Evolutionary conservation across 2,113 vertebrate genomes (phyloP), one percentile per base, ranked within the genome.

Genomic region (Spilogale gracilis): DNA sequence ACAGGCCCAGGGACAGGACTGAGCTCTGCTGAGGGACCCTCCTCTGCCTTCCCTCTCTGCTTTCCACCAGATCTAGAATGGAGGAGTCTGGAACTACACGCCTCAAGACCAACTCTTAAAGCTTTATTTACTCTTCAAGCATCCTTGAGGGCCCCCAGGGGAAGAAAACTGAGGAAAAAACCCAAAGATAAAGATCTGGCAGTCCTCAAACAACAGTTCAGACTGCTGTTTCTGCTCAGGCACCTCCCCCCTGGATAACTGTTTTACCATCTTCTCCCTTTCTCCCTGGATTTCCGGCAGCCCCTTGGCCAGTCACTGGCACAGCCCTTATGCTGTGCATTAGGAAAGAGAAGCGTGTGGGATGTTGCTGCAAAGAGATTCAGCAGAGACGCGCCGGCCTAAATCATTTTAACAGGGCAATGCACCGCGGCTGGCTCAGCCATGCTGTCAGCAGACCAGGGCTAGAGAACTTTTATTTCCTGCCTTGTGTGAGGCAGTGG

Each of bases 41-140:
- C 61, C 69, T 67, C 43, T 1, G 56, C 25, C 52, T 9, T 13
- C n/a, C 18, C 4, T 1, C 23, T 21, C 48, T 43, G 89, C 8
- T 67, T 86, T 56, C 48, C 84, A 48, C 61, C 5, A 14, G 8
- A 73, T 43, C 82, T 52, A 60, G 25, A 56, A 87, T 6, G 56
- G 27, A 61, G 6, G n/a, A 4, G n/a, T 71, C 58, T 85, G 91
- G 61, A 85, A 30, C 61, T 38, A 58, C 88, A 60, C 21, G 67
- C 67, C 95, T 94, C 83, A 32, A 43, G 65, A 90, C 20, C 48
- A 73, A 71, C 21, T 67, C 56, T 95, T 32, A 76, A 54, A 61
- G 48, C 5, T 23, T 83, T 14, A 30, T 38, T 65, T 79, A 43
- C 23, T 83, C 76, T 80, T 32, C 76, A 83, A 81, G 38, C 65